These are phyloP conservation scores for Chinchilla lanigera DNA, from an alignment of 2,113 vertebrate genomes.

Conservation along the genomic window DNA sequence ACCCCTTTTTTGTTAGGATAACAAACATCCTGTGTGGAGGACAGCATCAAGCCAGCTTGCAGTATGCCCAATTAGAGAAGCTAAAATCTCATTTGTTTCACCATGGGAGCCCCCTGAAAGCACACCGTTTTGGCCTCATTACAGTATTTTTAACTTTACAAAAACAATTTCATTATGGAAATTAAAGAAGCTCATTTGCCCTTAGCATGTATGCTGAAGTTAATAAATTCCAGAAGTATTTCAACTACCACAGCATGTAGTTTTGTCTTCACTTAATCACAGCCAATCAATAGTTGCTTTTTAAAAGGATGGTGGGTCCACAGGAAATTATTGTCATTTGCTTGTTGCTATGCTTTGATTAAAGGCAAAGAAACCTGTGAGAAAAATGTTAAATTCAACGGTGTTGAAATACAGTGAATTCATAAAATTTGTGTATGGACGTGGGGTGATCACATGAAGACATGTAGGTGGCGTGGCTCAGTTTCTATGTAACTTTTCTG, in stretches of 20 bases:
- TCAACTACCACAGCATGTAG: slow-evolving; percentile 81
- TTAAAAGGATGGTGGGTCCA: slow-evolving; percentile 66
- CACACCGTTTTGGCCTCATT: slow-evolving; percentile 92
- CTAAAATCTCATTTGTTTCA: slow-evolving; percentile 94
- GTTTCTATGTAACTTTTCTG: slow-evolving; percentile 1
- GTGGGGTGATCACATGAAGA: background rate
- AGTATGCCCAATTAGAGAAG: slow-evolving; percentile 91
- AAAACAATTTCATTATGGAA: slow-evolving; percentile 94
- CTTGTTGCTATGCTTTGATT: slow-evolving; percentile 74
- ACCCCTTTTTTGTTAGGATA: slow-evolving; percentile 90
- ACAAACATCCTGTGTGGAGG: slow-evolving; percentile 90
- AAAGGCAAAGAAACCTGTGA: slow-evolving; percentile 69
- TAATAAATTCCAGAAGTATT: slow-evolving; percentile 88
- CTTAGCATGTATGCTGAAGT: slow-evolving; percentile 84
- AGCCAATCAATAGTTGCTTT: slow-evolving; percentile 81
- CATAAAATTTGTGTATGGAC: slow-evolving; percentile 15
- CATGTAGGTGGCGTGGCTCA: background rate
- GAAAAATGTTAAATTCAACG: slow-evolving; percentile 61
- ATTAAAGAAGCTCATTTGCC: slow-evolving; percentile 91
- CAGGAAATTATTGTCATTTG: slow-evolving; percentile 69
- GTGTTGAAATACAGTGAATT: slow-evolving; percentile 44
- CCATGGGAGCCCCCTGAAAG: slow-evolving; percentile 89
- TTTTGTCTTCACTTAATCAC: slow-evolving; percentile 81
- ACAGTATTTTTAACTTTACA: slow-evolving; percentile 92
- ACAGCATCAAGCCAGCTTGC: slow-evolving; percentile 89